phyloP scores from a whole-genome alignment of 2,113 vertebrate genomes.

The Pterophyllum scalare region DNA sequence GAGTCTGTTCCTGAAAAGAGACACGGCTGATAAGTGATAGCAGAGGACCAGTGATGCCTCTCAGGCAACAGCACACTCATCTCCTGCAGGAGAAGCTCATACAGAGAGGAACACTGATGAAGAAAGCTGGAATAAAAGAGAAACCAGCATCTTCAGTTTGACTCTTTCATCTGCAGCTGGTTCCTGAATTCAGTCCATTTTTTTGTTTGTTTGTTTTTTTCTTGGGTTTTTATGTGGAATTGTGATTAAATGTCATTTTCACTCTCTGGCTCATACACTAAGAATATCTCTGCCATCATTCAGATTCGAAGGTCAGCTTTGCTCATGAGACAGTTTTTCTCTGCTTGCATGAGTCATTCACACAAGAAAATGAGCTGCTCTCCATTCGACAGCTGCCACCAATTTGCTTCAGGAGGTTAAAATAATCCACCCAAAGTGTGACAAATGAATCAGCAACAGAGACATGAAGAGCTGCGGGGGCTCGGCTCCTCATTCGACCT shows the following conservation, averaged over 20 bases:
- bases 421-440: not conserved
- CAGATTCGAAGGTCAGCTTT: not conserved
- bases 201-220: not conserved
- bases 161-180: not conserved
- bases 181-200: not conserved
- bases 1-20: constrained; percentile 60
- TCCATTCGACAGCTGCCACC: not conserved
- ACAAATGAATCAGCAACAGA: not conserved
- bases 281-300: not conserved
- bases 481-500: not conserved
- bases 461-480: not conserved
- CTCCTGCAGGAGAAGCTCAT: fast-evolving
- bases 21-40: not conserved
- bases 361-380: fast-evolving
- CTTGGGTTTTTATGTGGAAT: not conserved
- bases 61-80: not conserved
- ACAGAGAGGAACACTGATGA: too few relatives aligned
- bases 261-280: not conserved
- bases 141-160: not conserved
- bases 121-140: too few relatives aligned
- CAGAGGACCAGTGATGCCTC: not conserved
- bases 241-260: not conserved
- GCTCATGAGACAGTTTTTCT: not conserved
- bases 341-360: not conserved
- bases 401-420: not conserved